Evolutionary conservation across 1,140 invertebrate genomes (phyloP), one percentile per base, ranked within the genome.

Genomic region (Bombus balteatus): DNA sequence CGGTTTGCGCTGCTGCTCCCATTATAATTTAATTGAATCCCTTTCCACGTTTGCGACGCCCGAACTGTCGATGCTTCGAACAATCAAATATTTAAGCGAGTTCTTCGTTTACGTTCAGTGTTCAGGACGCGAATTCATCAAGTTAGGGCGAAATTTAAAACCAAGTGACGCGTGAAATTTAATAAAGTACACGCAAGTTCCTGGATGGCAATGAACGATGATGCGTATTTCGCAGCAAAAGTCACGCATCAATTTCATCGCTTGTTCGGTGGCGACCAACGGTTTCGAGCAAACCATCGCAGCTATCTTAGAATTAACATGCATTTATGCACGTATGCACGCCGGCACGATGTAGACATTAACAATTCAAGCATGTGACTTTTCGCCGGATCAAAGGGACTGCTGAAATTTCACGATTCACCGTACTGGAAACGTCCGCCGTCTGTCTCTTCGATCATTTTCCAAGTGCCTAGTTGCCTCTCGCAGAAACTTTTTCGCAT

Each of bases 161-260:
- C 75, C 65, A 57, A 81, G 77, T 65, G 78, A 59, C 41, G 75
- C 41, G 77, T 74, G 73, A 85, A 88, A 89, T 89, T 89, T 81
- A 88, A 89, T 88, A 81, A 85, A 85, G 73, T 68, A 85, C 82
- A 87, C 82, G 72, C 57, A 75, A 32, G 59, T 80, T 74, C n/a
- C 32, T 28, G 39, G 32, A 28, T 34, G 77, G 22, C 88, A 75
- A 79, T 73, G 73, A 37, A 66, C 47, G 5, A 53, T 18, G 15
- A 47, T 25, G 65, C n/a, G 22, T 68, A 71, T 71, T 47, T 75
- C 34, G 28, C 43, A 37, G 47, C 72, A 32, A 86, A 74, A 85
- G 81, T 83, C n/a, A 47, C 22, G 73, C 43, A 9, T 78, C 82
- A 76, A 83, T 83, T 88, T 82, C 86, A 79, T 86, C 75, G 75